Percentiles rank a stretch among this genome's conserved stretches.
phyloP scores from a whole-genome alignment of 2,113 vertebrate genomes.

The Choloepus hoffmanni region DNA sequence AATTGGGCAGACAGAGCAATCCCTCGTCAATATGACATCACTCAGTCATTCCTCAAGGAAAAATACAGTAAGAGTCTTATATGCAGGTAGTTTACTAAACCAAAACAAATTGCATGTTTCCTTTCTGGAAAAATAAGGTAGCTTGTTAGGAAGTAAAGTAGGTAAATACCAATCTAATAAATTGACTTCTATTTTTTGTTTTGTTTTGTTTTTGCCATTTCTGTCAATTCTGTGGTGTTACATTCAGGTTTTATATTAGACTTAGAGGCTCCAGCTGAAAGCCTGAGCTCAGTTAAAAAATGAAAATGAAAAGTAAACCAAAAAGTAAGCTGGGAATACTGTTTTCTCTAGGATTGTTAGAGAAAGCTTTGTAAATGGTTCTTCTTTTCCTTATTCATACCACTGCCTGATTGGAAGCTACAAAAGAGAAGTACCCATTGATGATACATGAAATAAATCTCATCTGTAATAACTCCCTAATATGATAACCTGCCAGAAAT shows the following conservation, averaged over 20 bases:
- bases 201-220: not conserved
- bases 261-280: not conserved
- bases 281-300: not conserved
- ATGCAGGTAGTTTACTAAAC: conserved; percentile 37
- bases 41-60: conserved; percentile 56
- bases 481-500: not conserved
- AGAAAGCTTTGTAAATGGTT: not conserved
- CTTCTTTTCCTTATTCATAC: not conserved
- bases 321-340: not conserved
- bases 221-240: not conserved
- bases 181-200: not conserved
- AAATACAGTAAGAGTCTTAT: not conserved
- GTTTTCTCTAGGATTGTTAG: not conserved
- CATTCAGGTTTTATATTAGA: not conserved
- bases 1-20: conserved; percentile 57
- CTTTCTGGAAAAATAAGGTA: conserved; percentile 33
- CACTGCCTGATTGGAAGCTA: not conserved
- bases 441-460: not conserved
- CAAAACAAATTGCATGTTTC: conserved; percentile 55
- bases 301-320: not conserved
- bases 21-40: conserved; percentile 21
- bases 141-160: conserved; percentile 34
- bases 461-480: not conserved
- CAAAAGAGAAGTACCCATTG: not conserved
- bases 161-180: conserved; percentile 29